These are phyloP conservation scores for Himalopsyche anomala DNA, from an alignment of 2,888 invertebrate genomes.

Conservation along the genomic window DNA sequence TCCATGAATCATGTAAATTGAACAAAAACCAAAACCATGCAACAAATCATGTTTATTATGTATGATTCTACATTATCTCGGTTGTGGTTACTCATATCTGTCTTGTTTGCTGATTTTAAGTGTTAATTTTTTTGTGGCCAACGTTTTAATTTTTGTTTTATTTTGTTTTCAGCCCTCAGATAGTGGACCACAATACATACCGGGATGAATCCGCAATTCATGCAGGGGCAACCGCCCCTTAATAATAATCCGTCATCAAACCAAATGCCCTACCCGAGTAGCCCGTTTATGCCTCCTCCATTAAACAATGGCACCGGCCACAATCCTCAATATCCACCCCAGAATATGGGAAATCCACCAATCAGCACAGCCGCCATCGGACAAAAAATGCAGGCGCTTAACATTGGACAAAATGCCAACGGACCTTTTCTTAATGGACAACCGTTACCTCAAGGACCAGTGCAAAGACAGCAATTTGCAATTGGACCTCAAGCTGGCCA, in stretches of 20 bases:
- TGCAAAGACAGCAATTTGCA: slow-evolving; percentile 39
- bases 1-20: no score
- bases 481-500: slow-evolving; percentile 12
- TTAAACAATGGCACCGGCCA: slow-evolving; percentile 70
- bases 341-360: slow-evolving; percentile 62
- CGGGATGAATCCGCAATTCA: slow-evolving; percentile 75
- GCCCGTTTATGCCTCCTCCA: slow-evolving; percentile 72
- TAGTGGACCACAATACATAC: not conserved
- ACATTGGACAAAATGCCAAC: slow-evolving; percentile 68
- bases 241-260: slow-evolving; percentile 52
- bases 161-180: not conserved
- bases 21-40: no score
- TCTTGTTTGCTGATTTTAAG: no score
- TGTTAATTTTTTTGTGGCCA: no score
- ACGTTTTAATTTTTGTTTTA: no score
- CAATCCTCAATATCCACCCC: slow-evolving; percentile 64
- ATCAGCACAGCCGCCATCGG: slow-evolving; percentile 69
- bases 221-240: slow-evolving; percentile 69
- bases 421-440: slow-evolving; percentile 63
- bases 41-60: no score
- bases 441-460: slow-evolving; percentile 49
- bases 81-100: no score
- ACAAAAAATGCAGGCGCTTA: slow-evolving; percentile 75
- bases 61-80: no score
- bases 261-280: slow-evolving; percentile 70